Conservation (phyloP, 2,888 invertebrate genomes). For the Empis livida region DNA sequence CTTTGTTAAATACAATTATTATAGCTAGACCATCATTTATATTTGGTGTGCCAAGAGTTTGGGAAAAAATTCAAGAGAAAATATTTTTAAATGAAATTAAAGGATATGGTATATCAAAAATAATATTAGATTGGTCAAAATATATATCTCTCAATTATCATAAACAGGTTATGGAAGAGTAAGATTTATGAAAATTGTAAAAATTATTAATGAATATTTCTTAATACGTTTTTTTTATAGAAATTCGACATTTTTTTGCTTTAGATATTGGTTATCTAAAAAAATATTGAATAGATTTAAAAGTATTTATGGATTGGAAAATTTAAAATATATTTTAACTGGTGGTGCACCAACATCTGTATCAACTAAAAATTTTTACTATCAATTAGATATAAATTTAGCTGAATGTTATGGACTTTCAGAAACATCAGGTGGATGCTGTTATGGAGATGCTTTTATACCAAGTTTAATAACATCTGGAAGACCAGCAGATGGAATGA, state of each 20-base stretch:
- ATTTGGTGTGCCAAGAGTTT: constrained; percentile 79
- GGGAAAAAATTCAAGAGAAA: constrained; percentile 85
- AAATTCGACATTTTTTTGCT: constrained; percentile 6
- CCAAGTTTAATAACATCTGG: constrained; percentile 53
- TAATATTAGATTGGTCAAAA: constrained; percentile 55
- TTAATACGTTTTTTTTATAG: background rate
- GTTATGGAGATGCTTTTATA: constrained; percentile 30
- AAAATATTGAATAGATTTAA: constrained; percentile 65
- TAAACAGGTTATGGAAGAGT: constrained; percentile 43
- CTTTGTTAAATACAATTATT: constrained; percentile 54
- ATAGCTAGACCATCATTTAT: constrained; percentile 70
- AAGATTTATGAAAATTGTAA: constrained; percentile 13
- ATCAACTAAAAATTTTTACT: constrained; percentile 73
- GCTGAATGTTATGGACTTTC: constrained; percentile 82
- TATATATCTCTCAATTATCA: constrained; percentile 46
- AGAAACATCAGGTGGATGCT: constrained; percentile 66
- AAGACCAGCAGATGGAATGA: constrained; percentile 45
- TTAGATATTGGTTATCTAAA: constrained; percentile 27
- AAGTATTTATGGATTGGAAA: constrained; percentile 60
- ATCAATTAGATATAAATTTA: constrained; percentile 68
- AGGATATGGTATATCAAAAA: constrained; percentile 52
- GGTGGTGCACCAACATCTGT: constrained; percentile 73
- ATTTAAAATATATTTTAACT: constrained; percentile 51
- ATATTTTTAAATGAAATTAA: constrained; percentile 58
- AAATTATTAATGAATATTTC: background rate